These are phyloP conservation scores for Calidris pygmaea DNA, from an alignment of 2,113 vertebrate species.

Conservation along the genomic window DNA sequence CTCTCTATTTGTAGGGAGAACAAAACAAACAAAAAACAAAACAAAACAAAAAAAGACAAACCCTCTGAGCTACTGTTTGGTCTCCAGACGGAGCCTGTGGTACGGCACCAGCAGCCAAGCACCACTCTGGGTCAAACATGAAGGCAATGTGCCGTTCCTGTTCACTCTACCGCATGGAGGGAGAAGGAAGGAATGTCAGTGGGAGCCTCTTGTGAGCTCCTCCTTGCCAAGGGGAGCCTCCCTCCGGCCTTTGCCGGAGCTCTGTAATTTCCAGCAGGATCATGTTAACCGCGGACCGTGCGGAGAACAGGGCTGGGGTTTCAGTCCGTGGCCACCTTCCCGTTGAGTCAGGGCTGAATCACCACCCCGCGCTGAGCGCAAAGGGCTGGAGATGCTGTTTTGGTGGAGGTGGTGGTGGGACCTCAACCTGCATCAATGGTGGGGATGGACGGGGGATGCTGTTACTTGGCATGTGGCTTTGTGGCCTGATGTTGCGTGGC, in stretches of 20 bases:
- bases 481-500: not conserved
- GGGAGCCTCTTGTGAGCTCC: not conserved
- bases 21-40: not conserved
- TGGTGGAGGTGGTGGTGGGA: not conserved
- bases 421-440: accelerated
- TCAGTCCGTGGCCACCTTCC: not conserved
- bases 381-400: not conserved
- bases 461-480: not conserved
- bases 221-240: not conserved
- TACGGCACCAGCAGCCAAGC: not conserved
- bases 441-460: not conserved
- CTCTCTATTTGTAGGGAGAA: not conserved
- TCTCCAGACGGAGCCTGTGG: not conserved
- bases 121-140: not conserved
- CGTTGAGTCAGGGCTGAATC: not conserved
- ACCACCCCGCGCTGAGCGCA: accelerated
- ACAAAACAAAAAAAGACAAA: not conserved
- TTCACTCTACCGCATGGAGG: not conserved
- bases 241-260: not conserved
- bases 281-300: accelerated
- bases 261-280: not conserved
- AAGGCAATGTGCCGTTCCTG: not conserved
- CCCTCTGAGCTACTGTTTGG: not conserved
- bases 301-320: not conserved
- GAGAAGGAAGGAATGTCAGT: not conserved